Evolutionary conservation across 2,888 invertebrate genomes (phyloP).

Genomic region (Panorpa germanica): DNA sequence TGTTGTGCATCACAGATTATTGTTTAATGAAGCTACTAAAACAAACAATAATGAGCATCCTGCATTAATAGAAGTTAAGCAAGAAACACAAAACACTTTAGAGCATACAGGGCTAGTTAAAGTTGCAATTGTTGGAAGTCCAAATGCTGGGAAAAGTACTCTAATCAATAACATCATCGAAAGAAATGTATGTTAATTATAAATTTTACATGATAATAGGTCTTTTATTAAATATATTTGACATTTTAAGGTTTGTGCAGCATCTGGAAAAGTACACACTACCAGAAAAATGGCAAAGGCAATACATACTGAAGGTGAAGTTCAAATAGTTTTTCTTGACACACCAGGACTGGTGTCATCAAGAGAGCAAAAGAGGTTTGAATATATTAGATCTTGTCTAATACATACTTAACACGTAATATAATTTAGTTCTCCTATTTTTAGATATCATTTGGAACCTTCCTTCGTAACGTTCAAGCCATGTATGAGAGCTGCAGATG

Average conservation of each 20-base stretch:
- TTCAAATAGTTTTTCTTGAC: slow-evolving; percentile 82
- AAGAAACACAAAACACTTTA: too few species aligned
- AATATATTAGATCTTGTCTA: too few species aligned
- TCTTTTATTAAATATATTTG: slow-evolving; percentile 2
- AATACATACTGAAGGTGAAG: slow-evolving; percentile 50
- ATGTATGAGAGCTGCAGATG: slow-evolving; percentile 50
- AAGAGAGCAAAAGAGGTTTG: slow-evolving; percentile 46
- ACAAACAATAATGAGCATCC: too few species aligned
- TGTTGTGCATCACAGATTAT: too few species aligned
- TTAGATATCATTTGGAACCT: slow-evolving; percentile 32
- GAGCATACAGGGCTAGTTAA: too few species aligned
- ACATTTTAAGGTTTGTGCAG: slow-evolving; percentile 59
- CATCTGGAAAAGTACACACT: slow-evolving; percentile 83
- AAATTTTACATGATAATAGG: slow-evolving; percentile 5
- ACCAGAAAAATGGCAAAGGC: slow-evolving; percentile 57
- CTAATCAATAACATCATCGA: slow-evolving; percentile 73
- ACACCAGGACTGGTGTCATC: slow-evolving; percentile 76
- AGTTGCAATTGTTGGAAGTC: slow-evolving; percentile 78
- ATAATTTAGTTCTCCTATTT: too few species aligned
- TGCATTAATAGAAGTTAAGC: too few species aligned
- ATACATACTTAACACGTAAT: too few species aligned
- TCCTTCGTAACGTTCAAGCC: slow-evolving; percentile 37
- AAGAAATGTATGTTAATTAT: slow-evolving; percentile 37
- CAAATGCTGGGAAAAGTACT: slow-evolving; percentile 93
- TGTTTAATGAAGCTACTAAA: too few species aligned